A percentile compares a stretch with the other conserved stretches of the same genome.
Conservation (phyloP, 1,140 invertebrate genomes). For the Dolichoris vasculosae region DNA sequence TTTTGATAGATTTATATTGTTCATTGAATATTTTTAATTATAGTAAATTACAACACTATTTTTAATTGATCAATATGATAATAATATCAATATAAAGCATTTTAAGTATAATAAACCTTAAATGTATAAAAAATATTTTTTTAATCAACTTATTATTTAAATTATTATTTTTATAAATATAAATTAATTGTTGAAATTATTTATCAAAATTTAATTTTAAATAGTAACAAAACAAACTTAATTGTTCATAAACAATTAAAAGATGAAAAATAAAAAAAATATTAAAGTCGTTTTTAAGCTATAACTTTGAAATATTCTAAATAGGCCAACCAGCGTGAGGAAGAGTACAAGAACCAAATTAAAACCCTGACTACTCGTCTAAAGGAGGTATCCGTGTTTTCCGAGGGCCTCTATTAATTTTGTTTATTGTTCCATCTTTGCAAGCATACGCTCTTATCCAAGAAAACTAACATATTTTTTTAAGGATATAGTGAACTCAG, state of each 20-base stretch:
- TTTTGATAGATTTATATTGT: too few species aligned
- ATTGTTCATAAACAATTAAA: background rate
- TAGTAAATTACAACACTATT: too few species aligned
- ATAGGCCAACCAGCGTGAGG: constrained; percentile 99
- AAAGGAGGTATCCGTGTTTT: constrained; percentile 90
- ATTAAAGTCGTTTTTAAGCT: background rate
- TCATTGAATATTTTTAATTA: too few species aligned
- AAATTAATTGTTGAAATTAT: too few species aligned
- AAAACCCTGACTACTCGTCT: constrained; percentile 98
- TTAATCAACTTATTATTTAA: too few species aligned
- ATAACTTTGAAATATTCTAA: constrained; percentile 59
- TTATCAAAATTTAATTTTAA: too few species aligned
- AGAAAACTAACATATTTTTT: background rate
- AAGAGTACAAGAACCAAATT: constrained; percentile 99
- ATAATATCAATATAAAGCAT: too few species aligned
- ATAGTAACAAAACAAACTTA: too few species aligned
- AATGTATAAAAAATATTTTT: too few species aligned
- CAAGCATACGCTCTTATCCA: constrained; percentile 33
- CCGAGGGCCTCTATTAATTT: constrained; percentile 66
- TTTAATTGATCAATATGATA: too few species aligned
- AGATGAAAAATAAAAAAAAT: background rate
- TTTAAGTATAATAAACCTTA: too few species aligned
- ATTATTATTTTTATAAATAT: too few species aligned
- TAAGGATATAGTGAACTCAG: constrained; percentile 26
- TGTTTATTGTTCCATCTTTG: constrained; percentile 54